phyloP scores from a whole-genome alignment of 2,888 invertebrate genomes.

The Diarsia mendica region DNA sequence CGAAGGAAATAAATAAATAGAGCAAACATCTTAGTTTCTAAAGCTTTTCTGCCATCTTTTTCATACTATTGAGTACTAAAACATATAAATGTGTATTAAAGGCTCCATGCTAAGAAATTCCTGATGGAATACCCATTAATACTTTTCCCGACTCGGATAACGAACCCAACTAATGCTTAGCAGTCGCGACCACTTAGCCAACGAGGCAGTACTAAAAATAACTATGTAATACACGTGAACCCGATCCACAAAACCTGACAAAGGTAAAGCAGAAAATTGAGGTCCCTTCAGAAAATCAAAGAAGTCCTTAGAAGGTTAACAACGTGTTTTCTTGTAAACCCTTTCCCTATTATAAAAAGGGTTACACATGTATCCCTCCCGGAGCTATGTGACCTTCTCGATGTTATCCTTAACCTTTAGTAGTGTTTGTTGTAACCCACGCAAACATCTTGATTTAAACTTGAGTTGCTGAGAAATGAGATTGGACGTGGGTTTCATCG shows the following conservation, averaged over 20 bases:
- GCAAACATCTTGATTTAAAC: slow-evolving; percentile 29
- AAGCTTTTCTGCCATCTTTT: too few species aligned
- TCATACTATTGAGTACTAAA: too few species aligned
- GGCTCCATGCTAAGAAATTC: too few species aligned
- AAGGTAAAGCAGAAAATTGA: not conserved
- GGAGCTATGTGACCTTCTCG: slow-evolving; percentile 15
- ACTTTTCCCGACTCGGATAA: too few species aligned
- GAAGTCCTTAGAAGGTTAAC: not conserved
- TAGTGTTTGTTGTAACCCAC: slow-evolving; percentile 24
- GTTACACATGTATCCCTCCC: slow-evolving; percentile 21
- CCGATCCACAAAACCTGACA: not conserved
- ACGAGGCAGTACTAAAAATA: not conserved
- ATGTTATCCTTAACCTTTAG: slow-evolving; percentile 25
- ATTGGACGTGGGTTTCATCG: not conserved
- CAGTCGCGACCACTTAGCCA: too few species aligned
- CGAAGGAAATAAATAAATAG: too few species aligned
- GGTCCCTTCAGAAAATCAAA: not conserved
- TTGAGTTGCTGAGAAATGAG: slow-evolving; percentile 24
- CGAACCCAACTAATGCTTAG: too few species aligned
- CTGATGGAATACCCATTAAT: too few species aligned
- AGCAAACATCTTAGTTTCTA: too few species aligned
- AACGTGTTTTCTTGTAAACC: slow-evolving; percentile 16
- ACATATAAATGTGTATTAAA: too few species aligned
- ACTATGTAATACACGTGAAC: not conserved
- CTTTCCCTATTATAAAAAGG: slow-evolving; percentile 1